A percentile compares a stretch with the other conserved stretches of the same genome.
Evolutionary conservation across 2,797 vertebrate genomes (phyloP).

Genomic region (Pelochelys cantorii): DNA sequence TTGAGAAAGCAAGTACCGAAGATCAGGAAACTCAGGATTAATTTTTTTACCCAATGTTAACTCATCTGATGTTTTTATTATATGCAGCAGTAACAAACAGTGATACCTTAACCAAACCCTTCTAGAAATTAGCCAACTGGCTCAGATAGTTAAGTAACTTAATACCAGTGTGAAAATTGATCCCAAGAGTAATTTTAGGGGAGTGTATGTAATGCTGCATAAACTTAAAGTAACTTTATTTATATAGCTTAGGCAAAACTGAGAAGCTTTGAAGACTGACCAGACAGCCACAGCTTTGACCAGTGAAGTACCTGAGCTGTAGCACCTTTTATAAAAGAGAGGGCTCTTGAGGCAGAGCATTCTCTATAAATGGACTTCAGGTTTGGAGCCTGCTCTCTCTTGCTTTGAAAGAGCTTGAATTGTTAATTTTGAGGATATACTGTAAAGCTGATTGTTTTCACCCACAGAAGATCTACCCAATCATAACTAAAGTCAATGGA

Average conservation of each 20-base stretch:
- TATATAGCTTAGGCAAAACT: not conserved
- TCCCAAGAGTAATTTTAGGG: not conserved
- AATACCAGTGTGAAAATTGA: not conserved
- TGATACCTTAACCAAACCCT: not conserved
- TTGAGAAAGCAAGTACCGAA: not conserved
- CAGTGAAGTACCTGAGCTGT: not conserved
- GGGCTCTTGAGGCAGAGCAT: not conserved
- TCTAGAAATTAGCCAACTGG: not conserved
- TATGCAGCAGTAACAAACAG: not conserved
- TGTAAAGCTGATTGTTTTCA: not conserved
- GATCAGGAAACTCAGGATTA: not conserved
- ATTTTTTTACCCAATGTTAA: conserved; percentile 1
- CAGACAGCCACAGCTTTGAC: not conserved
- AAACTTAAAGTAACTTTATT: not conserved
- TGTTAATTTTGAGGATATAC: not conserved
- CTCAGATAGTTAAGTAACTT: not conserved
- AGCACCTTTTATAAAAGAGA: not conserved
- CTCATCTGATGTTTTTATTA: not conserved
- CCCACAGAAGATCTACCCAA: not conserved
- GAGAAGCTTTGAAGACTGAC: not conserved
- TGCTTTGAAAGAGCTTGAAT: not conserved
- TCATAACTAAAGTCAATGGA: accelerated
- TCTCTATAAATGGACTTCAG: not conserved
- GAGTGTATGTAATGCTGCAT: not conserved
- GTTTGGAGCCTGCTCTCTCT: not conserved